A percentile compares a stretch with the other conserved stretches of the same genome.
phyloP scores from a whole-genome alignment of 2,888 invertebrate species.

The Tiliacea citrago region DNA sequence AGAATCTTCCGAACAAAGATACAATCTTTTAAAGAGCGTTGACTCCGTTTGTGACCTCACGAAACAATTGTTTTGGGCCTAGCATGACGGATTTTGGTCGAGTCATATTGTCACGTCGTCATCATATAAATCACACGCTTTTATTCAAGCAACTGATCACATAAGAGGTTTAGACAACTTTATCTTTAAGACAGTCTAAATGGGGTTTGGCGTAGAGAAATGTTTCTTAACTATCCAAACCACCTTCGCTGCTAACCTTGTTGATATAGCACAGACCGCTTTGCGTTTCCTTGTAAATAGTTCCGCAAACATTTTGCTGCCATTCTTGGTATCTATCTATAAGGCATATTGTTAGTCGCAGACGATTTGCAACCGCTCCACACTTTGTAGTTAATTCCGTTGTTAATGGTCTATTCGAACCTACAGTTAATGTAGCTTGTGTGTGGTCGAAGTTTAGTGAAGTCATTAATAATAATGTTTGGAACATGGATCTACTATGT shows the following conservation, averaged over 20 bases:
- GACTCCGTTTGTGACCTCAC: slow-evolving; percentile 72
- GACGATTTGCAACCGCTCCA: slow-evolving; percentile 68
- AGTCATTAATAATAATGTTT: slow-evolving; percentile 68
- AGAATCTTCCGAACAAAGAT: slow-evolving; percentile 74
- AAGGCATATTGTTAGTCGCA: slow-evolving; percentile 66
- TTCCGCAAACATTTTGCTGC: slow-evolving; percentile 79
- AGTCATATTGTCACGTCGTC: slow-evolving; percentile 73
- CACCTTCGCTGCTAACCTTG: slow-evolving; percentile 86
- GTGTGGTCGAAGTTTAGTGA: slow-evolving; percentile 71
- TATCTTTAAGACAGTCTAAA: slow-evolving; percentile 60
- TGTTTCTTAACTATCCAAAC: slow-evolving; percentile 83
- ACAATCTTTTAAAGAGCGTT: slow-evolving; percentile 72
- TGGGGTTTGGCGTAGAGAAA: slow-evolving; percentile 74
- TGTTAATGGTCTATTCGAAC: slow-evolving; percentile 69
- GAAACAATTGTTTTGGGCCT: slow-evolving; percentile 74
- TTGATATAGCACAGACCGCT: slow-evolving; percentile 71
- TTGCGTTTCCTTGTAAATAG: slow-evolving; percentile 83
- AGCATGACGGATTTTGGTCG: slow-evolving; percentile 74
- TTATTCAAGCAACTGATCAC: slow-evolving; percentile 62
- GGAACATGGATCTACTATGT: slow-evolving; percentile 53
- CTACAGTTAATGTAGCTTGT: slow-evolving; percentile 63
- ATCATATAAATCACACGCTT: slow-evolving; percentile 70
- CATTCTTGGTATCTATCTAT: slow-evolving; percentile 75
- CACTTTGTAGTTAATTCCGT: slow-evolving; percentile 70
- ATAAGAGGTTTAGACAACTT: slow-evolving; percentile 56